Evolutionary conservation across 2,113 vertebrate species (phyloP), one percentile per base, ranked within the genome.

Genomic region (Neomonachus schauinslandi): DNA sequence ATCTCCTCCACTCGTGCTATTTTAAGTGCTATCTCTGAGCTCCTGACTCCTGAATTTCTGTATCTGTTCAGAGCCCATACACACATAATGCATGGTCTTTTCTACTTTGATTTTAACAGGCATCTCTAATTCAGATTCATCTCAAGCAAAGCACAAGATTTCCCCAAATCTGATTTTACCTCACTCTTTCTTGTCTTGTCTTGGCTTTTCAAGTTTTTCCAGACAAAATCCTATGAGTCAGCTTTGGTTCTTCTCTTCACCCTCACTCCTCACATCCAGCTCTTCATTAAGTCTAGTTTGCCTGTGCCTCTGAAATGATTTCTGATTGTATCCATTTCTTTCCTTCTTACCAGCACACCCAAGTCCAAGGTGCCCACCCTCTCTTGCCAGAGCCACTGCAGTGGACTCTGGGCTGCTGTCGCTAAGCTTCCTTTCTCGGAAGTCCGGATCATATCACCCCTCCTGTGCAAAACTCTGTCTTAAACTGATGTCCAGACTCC

Each of bases 1-100:
- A 5, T 15, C 33, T 22, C 36, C 12, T 7, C 63, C 4, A 1
- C 33, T 57, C 1, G n/a, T 2, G 0, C 72, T 0, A 5, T 53
- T 46, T 89, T 22, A 5, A 72, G 33, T n/a, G 2, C n/a, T 4
- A 0, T 8, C 1, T 26, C 2, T 21, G 4, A 18, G 28, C 69
- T 53, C 8, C 7, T 18, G n/a, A 46, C 26, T 26, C 26, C 7
- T 10, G 55, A 31, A 24, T 2, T 19, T 51, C 61, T 16, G 7
- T 10, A 6, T 51, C 33, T 39, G 36, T 12, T 22, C 85, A 1
- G 21, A 24, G 51, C n/a, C 82, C 69, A 24, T 31, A 7, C 61
- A 36, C 69, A 10, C 11, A 3, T 4, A 26, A 26, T 0, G 4
- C 39, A 10, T 21, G 19, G 4, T 31, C 42, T 28, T 33, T 59